Base-by-base conservation (phyloP, 2,888 invertebrate genomes). In the Trissolcus brochymenae region DNA sequence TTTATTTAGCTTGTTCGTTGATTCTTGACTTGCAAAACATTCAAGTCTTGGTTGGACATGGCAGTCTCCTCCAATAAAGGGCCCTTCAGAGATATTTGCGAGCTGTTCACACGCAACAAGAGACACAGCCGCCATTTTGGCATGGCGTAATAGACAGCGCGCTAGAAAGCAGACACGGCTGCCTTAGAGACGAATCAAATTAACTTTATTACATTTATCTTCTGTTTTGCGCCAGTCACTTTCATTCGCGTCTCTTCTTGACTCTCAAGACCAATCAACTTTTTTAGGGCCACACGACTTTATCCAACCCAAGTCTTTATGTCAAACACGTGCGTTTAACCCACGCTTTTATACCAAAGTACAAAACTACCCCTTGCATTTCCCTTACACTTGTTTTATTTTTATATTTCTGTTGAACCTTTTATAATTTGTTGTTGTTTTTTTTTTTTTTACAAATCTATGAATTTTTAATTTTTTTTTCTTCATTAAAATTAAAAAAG, bases 171-270 rank as follows among this genome's bases (percentile, higher is more conserved):
- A 87, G 87, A 85, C 84, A 80, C 73, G 41, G 73, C 70, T 71
- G 54, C 79, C 79, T 78, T 79, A 80, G 80, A 81, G 80, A 85
- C 83, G 85, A 87, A 88, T 87, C 85, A 83, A 85, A 88, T 88
- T 88, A 88, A 84, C 88, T 88, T 88, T 88, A 88, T 88, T 87
- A 84, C 86, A 84, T 87, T 86, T 87, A 84, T 86, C 86, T 85
- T 86, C 84, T 85, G 86, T 86, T 86, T 86, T 84, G 85, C 84
- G 80, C 81, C 82, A 81, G 78, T 84, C 84, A 80, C 84, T 83
- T 81, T 83, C 79, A 66, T 79, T 77, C 67, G 50, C 68, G 62
- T 78, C 65, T 74, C 50, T 35, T 61, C 66, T 57, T n/a, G 50
- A 56, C 76, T 67, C 64, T 70, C 75, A 70, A 64, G 74, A 62